A percentile compares a stretch with the other conserved stretches of the same genome.
phyloP scores from a whole-genome alignment of 1,140 invertebrate species.

The Acromyrmex heyeri region DNA sequence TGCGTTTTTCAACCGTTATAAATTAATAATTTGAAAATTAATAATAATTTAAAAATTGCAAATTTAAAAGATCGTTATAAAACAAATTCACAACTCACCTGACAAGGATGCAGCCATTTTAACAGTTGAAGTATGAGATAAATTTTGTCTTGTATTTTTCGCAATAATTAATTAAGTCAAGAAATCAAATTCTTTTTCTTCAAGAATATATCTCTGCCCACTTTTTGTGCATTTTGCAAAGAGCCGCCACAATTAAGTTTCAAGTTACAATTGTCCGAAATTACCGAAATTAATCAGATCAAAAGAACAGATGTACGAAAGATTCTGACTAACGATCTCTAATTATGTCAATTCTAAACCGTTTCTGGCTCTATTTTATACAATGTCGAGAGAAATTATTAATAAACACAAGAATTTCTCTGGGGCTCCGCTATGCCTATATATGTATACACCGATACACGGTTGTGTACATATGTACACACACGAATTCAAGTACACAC shows the following conservation, averaged over 20 bases:
- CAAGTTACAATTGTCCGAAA: background rate
- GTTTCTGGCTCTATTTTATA: constrained; percentile 2
- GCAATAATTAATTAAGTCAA: background rate
- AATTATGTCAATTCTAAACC: background rate
- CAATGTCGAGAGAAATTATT: constrained; percentile 43
- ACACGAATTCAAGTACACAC: no score
- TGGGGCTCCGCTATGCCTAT: constrained; percentile 1
- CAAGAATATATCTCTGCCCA: background rate
- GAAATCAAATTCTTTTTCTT: background rate
- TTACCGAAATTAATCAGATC: background rate
- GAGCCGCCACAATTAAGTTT: background rate
- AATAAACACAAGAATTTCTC: constrained; percentile 40
- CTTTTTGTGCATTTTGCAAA: constrained; percentile 4
- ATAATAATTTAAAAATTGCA: background rate
- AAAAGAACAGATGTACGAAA: background rate
- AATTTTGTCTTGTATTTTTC: background rate
- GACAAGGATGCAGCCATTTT: constrained; percentile 54
- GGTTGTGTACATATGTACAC: background rate
- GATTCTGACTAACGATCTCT: background rate
- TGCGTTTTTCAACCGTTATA: background rate
- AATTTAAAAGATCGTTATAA: background rate
- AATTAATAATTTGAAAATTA: background rate
- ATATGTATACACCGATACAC: background rate
- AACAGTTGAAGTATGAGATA: background rate
- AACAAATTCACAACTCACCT: constrained; percentile 16